Evolutionary conservation across 2,113 vertebrate species (phyloP), one percentile per base, ranked within the genome.

Genomic region (Ceuthmochares aereus): DNA sequence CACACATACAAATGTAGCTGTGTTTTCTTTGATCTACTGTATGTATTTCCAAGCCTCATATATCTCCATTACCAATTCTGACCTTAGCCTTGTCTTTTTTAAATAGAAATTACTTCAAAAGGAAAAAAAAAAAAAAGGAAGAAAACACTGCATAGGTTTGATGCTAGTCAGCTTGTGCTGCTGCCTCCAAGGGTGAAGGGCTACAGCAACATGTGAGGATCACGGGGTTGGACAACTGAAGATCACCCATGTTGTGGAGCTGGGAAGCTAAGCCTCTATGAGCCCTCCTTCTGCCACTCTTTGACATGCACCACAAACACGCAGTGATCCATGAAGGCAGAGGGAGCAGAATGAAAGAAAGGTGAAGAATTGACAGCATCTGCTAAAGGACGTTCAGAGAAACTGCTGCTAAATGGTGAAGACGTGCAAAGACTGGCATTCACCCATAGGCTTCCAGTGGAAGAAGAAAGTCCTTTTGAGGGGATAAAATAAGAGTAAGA

Each of bases 301-400:
- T 79, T 32, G 88, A 97, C 96, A 97, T 7, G 45, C 42, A 90
- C 93, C 9, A 1, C 97, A 95, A 96, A 91, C 89, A 93, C 0
- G 60, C 97, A 96, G 94, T 74, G 96, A 97, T 95, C 97, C 98
- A 93, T 97, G 96, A 97, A 97, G 96, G 82, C 95, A 86, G 89
- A 67, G 70, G 37, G 96, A 97, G 87, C 4, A 88, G 95, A 96
- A 96, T 36, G 94, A 97, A 96, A 92, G 96, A 82, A 95, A 96
- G 91, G 95, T 93, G 97, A 97, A 87, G 97, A 96, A 96, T 43
- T 97, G 97, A 97, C 97, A 97, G 97, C 96, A 91, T 96, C 96
- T 95, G 95, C 97, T 96, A 55, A 94, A 96, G 90, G 94, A 97
- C 70, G 29, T 91, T 95, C 93, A 94, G 93, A 95, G 92, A 97